These are phyloP conservation scores for Eupithecia dodoneata DNA, from an alignment of 2,888 invertebrate species.

Conservation along the genomic window DNA sequence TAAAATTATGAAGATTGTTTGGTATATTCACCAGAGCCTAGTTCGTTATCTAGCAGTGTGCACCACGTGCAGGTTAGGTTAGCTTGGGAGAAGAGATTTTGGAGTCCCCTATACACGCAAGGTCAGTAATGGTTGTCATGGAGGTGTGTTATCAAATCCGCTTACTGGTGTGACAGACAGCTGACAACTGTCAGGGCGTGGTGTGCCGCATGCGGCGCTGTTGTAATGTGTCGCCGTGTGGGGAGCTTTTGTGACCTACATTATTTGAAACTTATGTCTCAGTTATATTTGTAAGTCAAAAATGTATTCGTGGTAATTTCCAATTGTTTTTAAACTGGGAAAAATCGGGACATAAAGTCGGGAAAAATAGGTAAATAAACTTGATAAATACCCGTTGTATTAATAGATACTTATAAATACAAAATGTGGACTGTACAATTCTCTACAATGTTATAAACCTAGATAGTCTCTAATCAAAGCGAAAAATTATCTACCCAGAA, in stretches of 20 bases:
- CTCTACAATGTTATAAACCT: neutral
- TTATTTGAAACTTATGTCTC: conserved; percentile 2
- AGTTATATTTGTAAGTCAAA: neutral
- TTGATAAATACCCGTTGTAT: no score
- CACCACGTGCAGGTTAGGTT: no score
- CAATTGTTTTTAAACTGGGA: neutral
- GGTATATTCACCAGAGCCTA: no score
- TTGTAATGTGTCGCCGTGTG: conserved; percentile 14
- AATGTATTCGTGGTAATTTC: neutral
- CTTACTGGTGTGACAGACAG: conserved; percentile 34
- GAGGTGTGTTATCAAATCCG: conserved; percentile 28
- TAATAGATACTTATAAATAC: no score
- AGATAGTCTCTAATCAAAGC: no score
- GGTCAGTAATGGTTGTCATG: neutral
- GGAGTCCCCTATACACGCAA: no score
- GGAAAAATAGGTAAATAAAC: no score
- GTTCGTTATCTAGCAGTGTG: no score
- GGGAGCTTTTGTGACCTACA: conserved; percentile 1
- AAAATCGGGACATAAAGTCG: no score
- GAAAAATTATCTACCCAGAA: no score
- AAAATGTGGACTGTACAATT: neutral
- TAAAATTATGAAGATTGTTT: no score
- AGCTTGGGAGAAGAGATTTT: no score
- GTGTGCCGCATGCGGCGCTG: neutral
- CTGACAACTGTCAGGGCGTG: conserved; percentile 29